A percentile compares a stretch with the other conserved stretches of the same genome.
Conservation (phyloP, 2,113 vertebrate genomes). For the Xerus inauris region DNA sequence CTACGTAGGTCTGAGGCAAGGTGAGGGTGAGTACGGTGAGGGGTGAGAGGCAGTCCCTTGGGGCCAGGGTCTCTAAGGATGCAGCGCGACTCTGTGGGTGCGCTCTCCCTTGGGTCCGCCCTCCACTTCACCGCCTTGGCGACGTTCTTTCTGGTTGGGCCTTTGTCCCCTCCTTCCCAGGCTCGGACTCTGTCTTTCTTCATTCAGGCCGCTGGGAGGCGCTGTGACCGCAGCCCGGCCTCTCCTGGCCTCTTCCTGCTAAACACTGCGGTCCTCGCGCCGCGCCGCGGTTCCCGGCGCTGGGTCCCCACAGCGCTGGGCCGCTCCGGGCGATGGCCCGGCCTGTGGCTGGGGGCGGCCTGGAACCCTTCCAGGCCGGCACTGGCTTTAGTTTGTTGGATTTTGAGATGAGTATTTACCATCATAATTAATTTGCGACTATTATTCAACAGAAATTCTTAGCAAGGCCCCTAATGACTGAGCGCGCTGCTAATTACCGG, state of each 20-base stretch:
- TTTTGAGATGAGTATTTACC: constrained; percentile 89
- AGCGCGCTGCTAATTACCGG: constrained; percentile 86
- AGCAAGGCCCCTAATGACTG: constrained; percentile 87
- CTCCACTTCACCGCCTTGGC: not conserved
- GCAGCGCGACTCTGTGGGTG: not conserved
- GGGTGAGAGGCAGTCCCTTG: not conserved
- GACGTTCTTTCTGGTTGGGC: not conserved
- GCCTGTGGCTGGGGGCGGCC: constrained; percentile 35
- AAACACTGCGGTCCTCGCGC: not conserved
- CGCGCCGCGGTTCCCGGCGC: rapidly evolving
- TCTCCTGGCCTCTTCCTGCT: rapidly evolving
- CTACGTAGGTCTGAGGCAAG: not conserved
- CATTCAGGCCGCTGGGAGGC: constrained; percentile 48
- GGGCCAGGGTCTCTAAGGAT: not conserved
- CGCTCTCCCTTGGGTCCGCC: no score
- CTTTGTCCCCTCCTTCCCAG: constrained; percentile 34
- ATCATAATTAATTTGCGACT: constrained; percentile 88
- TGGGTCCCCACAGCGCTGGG: not conserved
- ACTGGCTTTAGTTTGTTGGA: constrained; percentile 85
- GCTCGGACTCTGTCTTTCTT: constrained; percentile 19
- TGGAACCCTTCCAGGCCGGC: constrained; percentile 86
- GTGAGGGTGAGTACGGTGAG: not conserved
- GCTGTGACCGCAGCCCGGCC: constrained; percentile 7
- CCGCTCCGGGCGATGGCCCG: not conserved
- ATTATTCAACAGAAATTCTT: constrained; percentile 89